These are phyloP conservation scores for Phengaris arion DNA, from an alignment of 2,888 invertebrate genomes.

Conservation along the genomic window DNA sequence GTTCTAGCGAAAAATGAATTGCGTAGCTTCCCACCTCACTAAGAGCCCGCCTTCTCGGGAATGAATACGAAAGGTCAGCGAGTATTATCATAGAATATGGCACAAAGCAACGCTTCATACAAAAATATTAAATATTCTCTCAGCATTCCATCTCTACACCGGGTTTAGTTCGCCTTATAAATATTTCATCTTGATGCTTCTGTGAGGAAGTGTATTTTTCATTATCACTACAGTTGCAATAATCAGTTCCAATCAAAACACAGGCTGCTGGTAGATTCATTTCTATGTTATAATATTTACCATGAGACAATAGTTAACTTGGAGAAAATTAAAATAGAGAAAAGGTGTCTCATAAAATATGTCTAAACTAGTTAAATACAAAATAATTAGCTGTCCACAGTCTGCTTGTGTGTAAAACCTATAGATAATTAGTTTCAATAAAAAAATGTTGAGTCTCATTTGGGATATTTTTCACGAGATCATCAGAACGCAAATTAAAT, in stretches of 20 bases:
- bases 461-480: background rate
- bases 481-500: constrained; percentile 13
- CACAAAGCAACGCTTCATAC: constrained; percentile 10
- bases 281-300: no score
- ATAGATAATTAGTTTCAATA: no score
- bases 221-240: background rate
- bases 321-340: no score
- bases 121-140: constrained; percentile 14
- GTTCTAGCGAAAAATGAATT: background rate
- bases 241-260: background rate
- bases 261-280: background rate
- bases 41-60: background rate
- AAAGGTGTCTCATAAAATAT: no score
- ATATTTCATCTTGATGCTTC: constrained; percentile 17
- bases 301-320: no score
- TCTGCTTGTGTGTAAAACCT: no score
- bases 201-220: constrained; percentile 9
- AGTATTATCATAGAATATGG: constrained; percentile 4
- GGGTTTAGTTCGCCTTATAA: constrained; percentile 2
- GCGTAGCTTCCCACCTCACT: background rate
- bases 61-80: constrained; percentile 14
- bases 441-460: background rate
- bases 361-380: background rate
- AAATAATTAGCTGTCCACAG: background rate
- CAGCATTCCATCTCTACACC: background rate